Conservation (phyloP, 2,888 invertebrate genomes). For the Keiferia lycopersicella region DNA sequence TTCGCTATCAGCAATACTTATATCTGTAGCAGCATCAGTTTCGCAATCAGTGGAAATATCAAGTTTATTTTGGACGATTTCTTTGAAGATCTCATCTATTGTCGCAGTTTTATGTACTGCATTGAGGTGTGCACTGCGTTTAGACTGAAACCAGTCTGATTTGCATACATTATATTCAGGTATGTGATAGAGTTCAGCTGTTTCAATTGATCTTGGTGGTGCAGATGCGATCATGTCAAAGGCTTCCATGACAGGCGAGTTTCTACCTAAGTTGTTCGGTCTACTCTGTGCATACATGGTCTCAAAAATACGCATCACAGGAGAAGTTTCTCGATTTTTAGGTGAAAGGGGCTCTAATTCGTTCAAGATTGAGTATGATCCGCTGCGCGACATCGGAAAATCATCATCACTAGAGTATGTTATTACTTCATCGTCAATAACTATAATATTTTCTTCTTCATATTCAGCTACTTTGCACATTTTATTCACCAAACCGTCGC, state of each 20-base stretch:
- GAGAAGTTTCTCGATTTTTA: constrained; percentile 19
- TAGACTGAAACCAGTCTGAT: constrained; percentile 33
- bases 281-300: constrained; percentile 25
- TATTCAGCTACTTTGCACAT: constrained; percentile 15
- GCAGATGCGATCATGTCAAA: constrained; percentile 47
- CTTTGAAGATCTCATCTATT: not conserved
- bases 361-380: constrained; percentile 47
- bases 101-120: not conserved
- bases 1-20: not conserved
- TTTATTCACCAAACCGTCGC: constrained; percentile 41
- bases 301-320: constrained; percentile 25
- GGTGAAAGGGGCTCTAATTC: constrained; percentile 32
- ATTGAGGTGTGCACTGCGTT: not conserved
- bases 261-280: constrained; percentile 35
- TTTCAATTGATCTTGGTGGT: constrained; percentile 19
- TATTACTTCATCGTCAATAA: constrained; percentile 1
- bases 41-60: constrained; percentile 22
- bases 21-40: constrained; percentile 12
- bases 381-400: constrained; percentile 37
- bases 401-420: not conserved
- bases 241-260: constrained; percentile 56
- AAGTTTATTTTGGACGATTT: not conserved
- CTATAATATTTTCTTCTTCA: not conserved
- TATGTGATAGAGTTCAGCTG: not conserved
- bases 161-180: constrained; percentile 21